These are phyloP conservation scores for Malurus splendens DNA, from an alignment of 2,797 vertebrate genomes.

Conservation along the genomic window DNA sequence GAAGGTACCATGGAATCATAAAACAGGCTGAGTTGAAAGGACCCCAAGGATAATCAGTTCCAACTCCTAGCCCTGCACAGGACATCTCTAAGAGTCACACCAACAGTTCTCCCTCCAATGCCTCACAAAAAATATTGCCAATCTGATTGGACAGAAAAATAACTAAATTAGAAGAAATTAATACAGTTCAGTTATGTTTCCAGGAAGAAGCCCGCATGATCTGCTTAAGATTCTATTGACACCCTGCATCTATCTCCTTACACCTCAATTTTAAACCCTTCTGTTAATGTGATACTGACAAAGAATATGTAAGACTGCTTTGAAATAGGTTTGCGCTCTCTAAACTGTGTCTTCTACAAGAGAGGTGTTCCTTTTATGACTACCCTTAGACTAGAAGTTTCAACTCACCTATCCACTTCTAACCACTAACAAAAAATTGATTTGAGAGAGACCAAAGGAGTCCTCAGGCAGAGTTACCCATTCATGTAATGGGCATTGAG, in stretches of 20 bases:
- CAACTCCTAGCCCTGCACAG: background rate
- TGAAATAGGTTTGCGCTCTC: background rate
- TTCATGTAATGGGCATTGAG: background rate
- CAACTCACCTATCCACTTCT: background rate
- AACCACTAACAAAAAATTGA: background rate
- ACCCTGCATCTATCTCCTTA: background rate
- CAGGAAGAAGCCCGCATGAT: background rate
- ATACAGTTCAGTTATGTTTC: background rate
- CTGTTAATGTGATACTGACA: background rate
- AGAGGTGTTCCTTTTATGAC: background rate
- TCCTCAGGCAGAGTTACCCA: background rate
- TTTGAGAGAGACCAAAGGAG: background rate
- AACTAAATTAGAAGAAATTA: background rate
- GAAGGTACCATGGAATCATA: background rate
- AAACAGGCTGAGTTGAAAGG: background rate
- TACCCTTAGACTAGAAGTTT: background rate
- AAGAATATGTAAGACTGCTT: background rate
- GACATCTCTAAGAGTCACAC: background rate
- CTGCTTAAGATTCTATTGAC: accelerated
- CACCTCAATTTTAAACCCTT: background rate
- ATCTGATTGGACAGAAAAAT: background rate
- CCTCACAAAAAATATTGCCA: background rate
- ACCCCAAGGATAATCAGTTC: background rate
- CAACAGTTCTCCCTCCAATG: background rate
- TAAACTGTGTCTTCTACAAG: background rate